Conservation (phyloP, 2,888 invertebrate genomes). For the Ectemnius cavifrons region DNA sequence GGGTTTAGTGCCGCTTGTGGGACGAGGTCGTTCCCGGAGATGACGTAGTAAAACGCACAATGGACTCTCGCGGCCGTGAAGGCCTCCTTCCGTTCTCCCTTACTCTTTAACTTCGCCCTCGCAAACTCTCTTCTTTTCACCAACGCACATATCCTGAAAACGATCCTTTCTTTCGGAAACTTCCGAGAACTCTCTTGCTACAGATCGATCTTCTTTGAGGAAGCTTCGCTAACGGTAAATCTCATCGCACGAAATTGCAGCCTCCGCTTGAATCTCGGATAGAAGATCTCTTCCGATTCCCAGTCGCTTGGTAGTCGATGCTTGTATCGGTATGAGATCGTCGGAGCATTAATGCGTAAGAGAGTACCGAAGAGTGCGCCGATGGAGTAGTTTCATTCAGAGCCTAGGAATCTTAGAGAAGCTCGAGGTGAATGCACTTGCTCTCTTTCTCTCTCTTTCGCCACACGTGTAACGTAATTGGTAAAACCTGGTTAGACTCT, state of each 20-base stretch:
- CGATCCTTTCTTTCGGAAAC: no score
- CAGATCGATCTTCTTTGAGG: no score
- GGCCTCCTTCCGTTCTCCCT: conserved; percentile 55
- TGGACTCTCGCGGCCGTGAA: conserved; percentile 48
- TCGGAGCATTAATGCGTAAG: conserved; percentile 65
- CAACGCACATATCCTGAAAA: conserved; percentile 15
- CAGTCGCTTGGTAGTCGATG: conserved; percentile 21
- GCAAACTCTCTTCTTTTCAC: conserved; percentile 28
- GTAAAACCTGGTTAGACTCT: no score
- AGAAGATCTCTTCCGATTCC: conserved; percentile 32
- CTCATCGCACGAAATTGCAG: no score
- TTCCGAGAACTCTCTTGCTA: no score
- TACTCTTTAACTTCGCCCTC: conserved; percentile 3
- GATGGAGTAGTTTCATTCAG: conserved; percentile 43
- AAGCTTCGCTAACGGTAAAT: no score
- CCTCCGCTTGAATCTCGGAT: no score
- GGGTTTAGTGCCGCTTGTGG: conserved; percentile 62
- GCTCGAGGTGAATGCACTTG: conserved; percentile 48
- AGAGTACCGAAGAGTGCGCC: conserved; percentile 59
- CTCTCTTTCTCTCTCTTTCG: no score
- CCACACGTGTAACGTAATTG: no score
- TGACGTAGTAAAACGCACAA: conserved; percentile 63
- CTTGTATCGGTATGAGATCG: conserved; percentile 37
- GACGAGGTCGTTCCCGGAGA: conserved; percentile 66
- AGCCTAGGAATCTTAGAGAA: conserved; percentile 38